Evolutionary conservation across 2,888 invertebrate genomes (phyloP).

Genomic region (Latrodectus hesperus): DNA sequence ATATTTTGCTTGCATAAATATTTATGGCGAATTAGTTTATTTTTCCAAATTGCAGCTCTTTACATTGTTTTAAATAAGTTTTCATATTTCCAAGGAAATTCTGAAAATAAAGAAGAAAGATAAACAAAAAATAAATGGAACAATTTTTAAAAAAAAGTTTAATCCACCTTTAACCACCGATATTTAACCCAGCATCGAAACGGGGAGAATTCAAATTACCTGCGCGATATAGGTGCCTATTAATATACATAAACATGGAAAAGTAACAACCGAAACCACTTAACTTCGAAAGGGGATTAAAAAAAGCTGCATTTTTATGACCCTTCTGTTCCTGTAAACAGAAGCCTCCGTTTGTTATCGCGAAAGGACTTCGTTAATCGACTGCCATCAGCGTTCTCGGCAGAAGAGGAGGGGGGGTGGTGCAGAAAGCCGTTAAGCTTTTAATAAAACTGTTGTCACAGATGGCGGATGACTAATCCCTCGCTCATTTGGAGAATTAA

Average conservation of each 20-base stretch:
- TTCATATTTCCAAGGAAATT: no score
- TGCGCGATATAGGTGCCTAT: neutral
- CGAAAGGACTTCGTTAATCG: neutral
- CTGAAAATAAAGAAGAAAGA: no score
- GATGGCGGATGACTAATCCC: constrained; percentile 53
- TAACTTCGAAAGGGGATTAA: constrained; percentile 1
- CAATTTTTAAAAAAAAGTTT: neutral
- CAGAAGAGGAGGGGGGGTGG: neutral
- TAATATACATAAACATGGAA: neutral
- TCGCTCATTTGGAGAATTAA: constrained; percentile 26
- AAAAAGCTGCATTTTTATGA: neutral
- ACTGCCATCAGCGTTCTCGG: neutral
- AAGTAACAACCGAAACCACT: neutral
- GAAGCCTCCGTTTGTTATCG: neutral
- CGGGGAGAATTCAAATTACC: neutral
- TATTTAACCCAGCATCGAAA: neutral
- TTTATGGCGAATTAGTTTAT: no score
- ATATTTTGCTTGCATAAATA: no score
- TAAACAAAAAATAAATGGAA: no score
- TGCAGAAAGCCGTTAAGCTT: constrained; percentile 32
- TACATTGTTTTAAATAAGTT: no score
- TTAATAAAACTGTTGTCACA: constrained; percentile 54
- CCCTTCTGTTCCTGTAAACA: neutral
- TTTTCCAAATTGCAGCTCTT: no score
- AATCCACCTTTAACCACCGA: neutral